phyloP scores from a whole-genome alignment of 2,113 vertebrate species.

The Neodontobutis hainanensis region DNA sequence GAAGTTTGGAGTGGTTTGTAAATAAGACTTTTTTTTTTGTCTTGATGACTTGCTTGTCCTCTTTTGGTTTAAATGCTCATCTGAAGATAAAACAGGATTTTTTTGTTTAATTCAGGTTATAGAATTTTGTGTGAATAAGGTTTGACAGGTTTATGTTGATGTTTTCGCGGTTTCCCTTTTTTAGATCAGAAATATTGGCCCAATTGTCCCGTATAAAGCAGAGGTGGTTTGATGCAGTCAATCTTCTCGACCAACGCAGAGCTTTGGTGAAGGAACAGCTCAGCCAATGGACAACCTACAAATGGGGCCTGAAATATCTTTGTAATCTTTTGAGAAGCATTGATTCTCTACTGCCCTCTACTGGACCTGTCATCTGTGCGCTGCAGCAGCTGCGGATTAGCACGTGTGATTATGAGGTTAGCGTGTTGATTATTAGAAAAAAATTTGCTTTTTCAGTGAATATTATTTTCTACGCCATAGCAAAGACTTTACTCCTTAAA shows the following conservation, averaged over 20 bases:
- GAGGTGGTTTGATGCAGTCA: slow-evolving; percentile 78
- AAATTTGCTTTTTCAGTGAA: neutral
- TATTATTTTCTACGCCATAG: slow-evolving; percentile 4
- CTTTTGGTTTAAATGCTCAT: neutral
- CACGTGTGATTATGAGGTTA: slow-evolving; percentile 82
- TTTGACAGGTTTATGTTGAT: too few relatives aligned
- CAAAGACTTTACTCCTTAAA: neutral
- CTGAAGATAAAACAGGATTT: neutral
- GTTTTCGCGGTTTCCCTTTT: neutral
- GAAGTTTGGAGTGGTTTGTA: too few relatives aligned
- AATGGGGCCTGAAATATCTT: slow-evolving; percentile 65
- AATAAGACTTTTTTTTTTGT: neutral
- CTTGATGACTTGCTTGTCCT: neutral
- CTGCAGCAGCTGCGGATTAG: slow-evolving; percentile 71
- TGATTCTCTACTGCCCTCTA: slow-evolving; percentile 71
- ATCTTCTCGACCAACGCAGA: slow-evolving; percentile 65
- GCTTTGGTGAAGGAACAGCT: slow-evolving; percentile 56
- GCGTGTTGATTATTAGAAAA: neutral
- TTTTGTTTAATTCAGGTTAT: neutral
- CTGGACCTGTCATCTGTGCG: slow-evolving; percentile 68
- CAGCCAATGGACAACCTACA: slow-evolving; percentile 79
- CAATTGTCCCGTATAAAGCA: slow-evolving; percentile 75
- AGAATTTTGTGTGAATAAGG: too few relatives aligned
- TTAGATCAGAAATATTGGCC: slow-evolving; percentile 80
- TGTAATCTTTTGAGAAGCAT: slow-evolving; percentile 71